Percentiles rank a stretch among this genome's conserved stretches.
phyloP scores from a whole-genome alignment of 2,888 invertebrate genomes.

The Drosophila suboccidentalis region DNA sequence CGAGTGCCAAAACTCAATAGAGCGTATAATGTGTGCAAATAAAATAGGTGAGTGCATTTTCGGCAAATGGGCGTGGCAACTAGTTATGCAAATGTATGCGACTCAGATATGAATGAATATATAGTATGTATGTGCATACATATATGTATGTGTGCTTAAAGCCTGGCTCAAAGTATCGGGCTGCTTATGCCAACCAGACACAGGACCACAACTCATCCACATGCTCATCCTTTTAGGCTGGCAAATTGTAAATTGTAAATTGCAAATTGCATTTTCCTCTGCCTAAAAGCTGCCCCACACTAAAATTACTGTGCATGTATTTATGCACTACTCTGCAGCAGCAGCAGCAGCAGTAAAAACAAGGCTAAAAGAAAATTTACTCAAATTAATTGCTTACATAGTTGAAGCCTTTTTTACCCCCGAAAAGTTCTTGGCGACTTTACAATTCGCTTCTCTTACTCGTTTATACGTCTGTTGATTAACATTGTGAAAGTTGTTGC shows the following conservation, averaged over 20 bases:
- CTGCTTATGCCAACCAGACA: background rate
- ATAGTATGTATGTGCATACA: background rate
- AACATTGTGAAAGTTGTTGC: slow-evolving; percentile 10
- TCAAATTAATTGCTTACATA: slow-evolving; percentile 65
- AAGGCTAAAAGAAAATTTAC: slow-evolving; percentile 51
- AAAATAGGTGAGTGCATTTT: slow-evolving; percentile 72
- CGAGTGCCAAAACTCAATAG: slow-evolving; percentile 63
- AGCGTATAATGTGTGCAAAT: slow-evolving; percentile 76
- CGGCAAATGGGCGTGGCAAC: slow-evolving; percentile 27
- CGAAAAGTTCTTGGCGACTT: slow-evolving; percentile 14
- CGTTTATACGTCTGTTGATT: slow-evolving; percentile 17
- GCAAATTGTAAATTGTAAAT: slow-evolving; percentile 58
- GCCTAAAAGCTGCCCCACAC: slow-evolving; percentile 50
- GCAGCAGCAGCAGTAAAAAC: background rate
- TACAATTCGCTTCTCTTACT: slow-evolving; percentile 2
- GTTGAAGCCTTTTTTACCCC: background rate
- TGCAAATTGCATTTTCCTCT: slow-evolving; percentile 52
- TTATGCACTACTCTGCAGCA: background rate
- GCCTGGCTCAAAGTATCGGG: slow-evolving; percentile 14
- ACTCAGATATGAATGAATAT: slow-evolving; percentile 19
- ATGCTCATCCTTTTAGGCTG: slow-evolving; percentile 24
- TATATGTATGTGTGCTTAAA: background rate
- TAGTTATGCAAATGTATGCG: slow-evolving; percentile 51
- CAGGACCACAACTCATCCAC: background rate
- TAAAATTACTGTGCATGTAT: slow-evolving; percentile 27